A percentile compares a stretch with the other conserved stretches of the same genome.
Conservation (phyloP, 1,140 invertebrate genomes). For the Papilio polyxenes region DNA sequence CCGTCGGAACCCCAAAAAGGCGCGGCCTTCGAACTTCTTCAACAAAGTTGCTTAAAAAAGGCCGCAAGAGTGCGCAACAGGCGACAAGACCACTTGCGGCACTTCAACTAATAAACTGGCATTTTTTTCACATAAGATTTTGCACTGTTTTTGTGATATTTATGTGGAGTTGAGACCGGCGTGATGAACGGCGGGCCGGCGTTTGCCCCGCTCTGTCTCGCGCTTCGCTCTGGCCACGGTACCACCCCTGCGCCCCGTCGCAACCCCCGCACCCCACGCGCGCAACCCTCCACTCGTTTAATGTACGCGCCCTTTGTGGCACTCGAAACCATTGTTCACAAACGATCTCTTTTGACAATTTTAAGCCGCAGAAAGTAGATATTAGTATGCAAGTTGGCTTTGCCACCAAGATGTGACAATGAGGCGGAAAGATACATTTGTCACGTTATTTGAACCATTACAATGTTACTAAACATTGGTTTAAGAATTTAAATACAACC, state of each 20-base stretch:
- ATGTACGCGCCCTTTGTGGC: conserved; percentile 77
- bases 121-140: conserved; percentile 61
- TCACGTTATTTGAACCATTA: not conserved
- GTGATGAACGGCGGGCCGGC: conserved; percentile 52
- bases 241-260: conserved; percentile 47
- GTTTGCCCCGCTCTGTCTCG: conserved; percentile 67
- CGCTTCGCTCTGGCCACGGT: conserved; percentile 60
- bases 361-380: conserved; percentile 45
- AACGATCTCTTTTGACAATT: conserved; percentile 61
- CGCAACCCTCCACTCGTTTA: conserved; percentile 73
- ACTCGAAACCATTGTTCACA: conserved; percentile 74
- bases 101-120: conserved; percentile 55
- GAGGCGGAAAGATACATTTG: not conserved
- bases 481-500: not conserved
- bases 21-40: conserved; percentile 48
- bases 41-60: conserved; percentile 43
- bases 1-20: conserved; percentile 50
- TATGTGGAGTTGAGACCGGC: conserved; percentile 41
- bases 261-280: conserved; percentile 54
- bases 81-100: conserved; percentile 42
- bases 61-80: conserved; percentile 52
- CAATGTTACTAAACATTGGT: not conserved
- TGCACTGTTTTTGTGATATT: conserved; percentile 48
- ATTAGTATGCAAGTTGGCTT: conserved; percentile 25
- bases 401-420: conserved; percentile 6